These are phyloP conservation scores for Camponotus vicinus DNA, from an alignment of 1,140 invertebrate genomes.

Conservation along the genomic window DNA sequence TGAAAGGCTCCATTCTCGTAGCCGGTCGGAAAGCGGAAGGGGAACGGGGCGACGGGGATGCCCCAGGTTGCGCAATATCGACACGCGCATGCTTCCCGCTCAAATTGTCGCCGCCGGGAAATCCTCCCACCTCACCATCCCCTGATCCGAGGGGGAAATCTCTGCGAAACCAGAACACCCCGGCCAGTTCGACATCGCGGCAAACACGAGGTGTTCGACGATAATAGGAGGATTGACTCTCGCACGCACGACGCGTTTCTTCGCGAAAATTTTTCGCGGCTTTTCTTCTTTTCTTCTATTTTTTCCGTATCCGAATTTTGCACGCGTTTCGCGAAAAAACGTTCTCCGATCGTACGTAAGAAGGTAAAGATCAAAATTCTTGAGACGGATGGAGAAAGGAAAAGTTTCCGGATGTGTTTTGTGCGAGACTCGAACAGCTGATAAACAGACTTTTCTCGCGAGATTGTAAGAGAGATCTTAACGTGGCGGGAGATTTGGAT, in stretches of 20 bases:
- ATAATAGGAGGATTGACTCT: neutral
- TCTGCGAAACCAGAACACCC: constrained; percentile 83
- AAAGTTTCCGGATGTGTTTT: constrained; percentile 19
- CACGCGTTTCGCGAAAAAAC: constrained; percentile 1
- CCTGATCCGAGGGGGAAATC: constrained; percentile 70
- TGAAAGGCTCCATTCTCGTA: constrained; percentile 54
- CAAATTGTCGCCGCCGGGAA: constrained; percentile 64
- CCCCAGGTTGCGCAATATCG: constrained; percentile 44
- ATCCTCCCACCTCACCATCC: constrained; percentile 46
- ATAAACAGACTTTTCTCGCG: neutral
- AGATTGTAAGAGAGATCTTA: neutral
- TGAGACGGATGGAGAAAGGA: neutral
- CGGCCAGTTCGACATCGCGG: constrained; percentile 83
- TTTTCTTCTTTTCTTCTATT: neutral
- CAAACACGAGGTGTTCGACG: constrained; percentile 79
- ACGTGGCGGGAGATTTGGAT: constrained; percentile 33
- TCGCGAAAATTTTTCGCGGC: neutral
- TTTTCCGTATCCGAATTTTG: neutral
- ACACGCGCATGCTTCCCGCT: constrained; percentile 71
- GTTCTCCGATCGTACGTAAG: neutral
- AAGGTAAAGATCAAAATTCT: constrained; percentile 5
- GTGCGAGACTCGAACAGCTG: constrained; percentile 43
- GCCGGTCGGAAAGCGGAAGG: constrained; percentile 24
- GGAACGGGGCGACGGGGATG: constrained; percentile 36
- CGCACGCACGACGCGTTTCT: neutral